Evolutionary conservation across 2,797 vertebrate species (phyloP).

Genomic region (Perodicticus potto): DNA sequence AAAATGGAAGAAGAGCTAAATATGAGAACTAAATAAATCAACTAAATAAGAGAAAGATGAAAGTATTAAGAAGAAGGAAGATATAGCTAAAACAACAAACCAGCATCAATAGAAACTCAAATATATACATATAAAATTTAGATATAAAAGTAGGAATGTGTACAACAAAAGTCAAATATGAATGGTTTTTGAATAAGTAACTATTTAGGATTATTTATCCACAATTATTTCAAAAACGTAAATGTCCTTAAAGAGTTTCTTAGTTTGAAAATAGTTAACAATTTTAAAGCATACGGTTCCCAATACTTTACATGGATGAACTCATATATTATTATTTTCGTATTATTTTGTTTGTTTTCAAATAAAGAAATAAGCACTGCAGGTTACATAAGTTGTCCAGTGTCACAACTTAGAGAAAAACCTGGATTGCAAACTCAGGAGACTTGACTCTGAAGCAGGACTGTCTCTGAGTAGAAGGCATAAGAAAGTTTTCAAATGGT

Average conservation of each 20-base stretch:
- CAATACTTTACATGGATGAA: neutral
- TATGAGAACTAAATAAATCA: neutral
- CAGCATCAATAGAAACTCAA: neutral
- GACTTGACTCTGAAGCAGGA: neutral
- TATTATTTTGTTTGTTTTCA: neutral
- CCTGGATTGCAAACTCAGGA: neutral
- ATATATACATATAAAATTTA: neutral
- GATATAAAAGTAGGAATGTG: neutral
- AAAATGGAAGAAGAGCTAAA: neutral
- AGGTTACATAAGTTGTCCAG: neutral
- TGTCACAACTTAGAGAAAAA: neutral
- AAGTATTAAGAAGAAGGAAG: neutral
- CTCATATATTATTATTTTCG: neutral
- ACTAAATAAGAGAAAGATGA: neutral
- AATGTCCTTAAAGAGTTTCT: neutral
- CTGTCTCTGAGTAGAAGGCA: neutral
- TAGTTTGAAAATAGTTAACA: neutral
- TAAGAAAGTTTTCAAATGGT: neutral
- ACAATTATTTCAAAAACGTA: neutral
- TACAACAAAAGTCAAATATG: neutral
- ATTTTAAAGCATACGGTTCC: neutral
- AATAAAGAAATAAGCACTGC: neutral
- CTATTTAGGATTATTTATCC: neutral
- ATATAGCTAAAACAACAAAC: neutral
- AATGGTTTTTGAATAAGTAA: neutral